Percentiles rank a stretch among this genome's conserved stretches.
Evolutionary conservation across 30 jellyfish, hydroid and myxozoan genomes (phyloP).

Genomic region (Rhopilema esculentum): DNA sequence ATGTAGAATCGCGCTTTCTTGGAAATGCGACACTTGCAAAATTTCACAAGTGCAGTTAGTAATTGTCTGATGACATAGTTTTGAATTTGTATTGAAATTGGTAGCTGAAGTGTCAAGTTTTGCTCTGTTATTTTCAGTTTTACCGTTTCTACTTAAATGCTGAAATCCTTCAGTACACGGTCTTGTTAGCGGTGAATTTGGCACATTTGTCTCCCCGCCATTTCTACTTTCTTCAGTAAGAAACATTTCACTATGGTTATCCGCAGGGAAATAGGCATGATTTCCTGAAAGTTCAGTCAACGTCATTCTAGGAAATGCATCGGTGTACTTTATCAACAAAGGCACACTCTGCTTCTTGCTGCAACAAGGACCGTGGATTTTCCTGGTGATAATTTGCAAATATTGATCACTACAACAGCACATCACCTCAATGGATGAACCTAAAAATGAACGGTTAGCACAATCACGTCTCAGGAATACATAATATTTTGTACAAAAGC

Average conservation of each 20-base stretch:
- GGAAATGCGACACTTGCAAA: neutral
- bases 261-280: neutral
- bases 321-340: neutral
- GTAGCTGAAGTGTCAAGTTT: neutral
- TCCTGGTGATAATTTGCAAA: conserved; percentile 22
- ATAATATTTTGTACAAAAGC: too few relatives aligned
- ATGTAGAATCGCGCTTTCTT: neutral
- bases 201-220: neutral
- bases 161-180: neutral
- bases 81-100: too few relatives aligned
- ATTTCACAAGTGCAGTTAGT: neutral
- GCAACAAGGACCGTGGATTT: conserved; percentile 4
- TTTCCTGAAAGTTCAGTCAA: neutral
- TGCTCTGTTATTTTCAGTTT: neutral
- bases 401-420: conserved; percentile 47
- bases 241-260: neutral
- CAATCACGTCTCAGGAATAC: too few relatives aligned
- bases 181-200: neutral
- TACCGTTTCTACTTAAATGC: neutral
- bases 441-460: conserved; percentile 10
- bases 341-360: neutral
- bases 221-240: neutral
- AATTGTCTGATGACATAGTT: too few relatives aligned
- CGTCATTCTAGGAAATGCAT: neutral
- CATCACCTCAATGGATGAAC: conserved; percentile 37